Conservation (phyloP, 2,888 invertebrate genomes). For the Trachelus iudaicus region DNA sequence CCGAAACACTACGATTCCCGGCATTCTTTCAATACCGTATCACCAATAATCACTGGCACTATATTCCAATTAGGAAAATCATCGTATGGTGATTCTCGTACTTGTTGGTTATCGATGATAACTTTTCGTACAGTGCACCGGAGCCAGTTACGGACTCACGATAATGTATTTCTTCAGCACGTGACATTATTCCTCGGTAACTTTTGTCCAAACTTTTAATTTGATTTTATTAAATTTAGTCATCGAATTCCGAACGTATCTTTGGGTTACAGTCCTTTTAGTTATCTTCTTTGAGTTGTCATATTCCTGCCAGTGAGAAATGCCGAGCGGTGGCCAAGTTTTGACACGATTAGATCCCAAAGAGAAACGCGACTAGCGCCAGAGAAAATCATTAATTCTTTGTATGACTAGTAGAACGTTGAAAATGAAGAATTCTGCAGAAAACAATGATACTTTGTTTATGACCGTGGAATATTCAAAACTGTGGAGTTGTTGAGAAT, state of each 20-base stretch:
- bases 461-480: neutral
- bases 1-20: conserved; percentile 85
- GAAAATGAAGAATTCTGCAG: neutral
- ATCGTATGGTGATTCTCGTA: neutral
- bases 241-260: neutral
- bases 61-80: conserved; percentile 19
- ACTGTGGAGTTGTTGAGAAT: neutral
- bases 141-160: neutral
- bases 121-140: neutral
- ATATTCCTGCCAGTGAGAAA: neutral
- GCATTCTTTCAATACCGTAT: conserved; percentile 72
- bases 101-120: neutral
- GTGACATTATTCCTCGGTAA: neutral
- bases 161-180: neutral
- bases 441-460: neutral
- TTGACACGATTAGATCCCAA: neutral
- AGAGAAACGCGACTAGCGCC: neutral
- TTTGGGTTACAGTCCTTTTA: neutral
- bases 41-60: neutral
- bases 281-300: neutral
- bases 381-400: neutral
- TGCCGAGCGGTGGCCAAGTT: neutral
- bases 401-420: neutral
- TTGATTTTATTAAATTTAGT: neutral
- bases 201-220: neutral